Conservation (phyloP, 2,113 vertebrate genomes). For the Peromyscus polionotus region DNA sequence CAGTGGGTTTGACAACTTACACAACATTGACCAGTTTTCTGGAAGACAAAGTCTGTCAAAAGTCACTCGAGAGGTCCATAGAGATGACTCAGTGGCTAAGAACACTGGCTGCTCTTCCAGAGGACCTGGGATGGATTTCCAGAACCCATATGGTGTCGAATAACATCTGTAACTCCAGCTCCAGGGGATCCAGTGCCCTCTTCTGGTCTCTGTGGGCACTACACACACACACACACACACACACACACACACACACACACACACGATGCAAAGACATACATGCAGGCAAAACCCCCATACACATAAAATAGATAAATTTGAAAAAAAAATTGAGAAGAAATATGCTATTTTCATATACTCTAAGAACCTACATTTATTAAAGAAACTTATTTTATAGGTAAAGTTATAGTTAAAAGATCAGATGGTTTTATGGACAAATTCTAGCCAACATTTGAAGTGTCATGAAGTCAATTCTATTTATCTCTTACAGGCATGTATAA, state of each 20-base stretch:
- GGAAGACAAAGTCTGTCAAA: neutral
- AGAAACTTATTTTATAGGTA: too few relatives aligned
- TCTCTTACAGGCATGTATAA: neutral
- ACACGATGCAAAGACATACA: neutral
- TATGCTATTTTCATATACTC: neutral
- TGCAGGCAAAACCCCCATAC: neutral
- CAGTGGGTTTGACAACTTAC: neutral
- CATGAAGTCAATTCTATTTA: neutral
- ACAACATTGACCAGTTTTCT: neutral
- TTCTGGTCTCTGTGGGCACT: neutral
- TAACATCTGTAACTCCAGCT: neutral
- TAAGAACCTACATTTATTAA: too few relatives aligned
- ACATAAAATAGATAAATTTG: neutral
- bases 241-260: neutral
- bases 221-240: neutral
- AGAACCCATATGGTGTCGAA: neutral
- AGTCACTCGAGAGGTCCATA: neutral
- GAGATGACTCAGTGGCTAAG: neutral
- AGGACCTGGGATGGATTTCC: neutral
- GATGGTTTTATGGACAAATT: neutral
- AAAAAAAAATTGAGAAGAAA: neutral
- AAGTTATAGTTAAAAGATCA: neutral
- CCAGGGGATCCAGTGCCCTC: neutral
- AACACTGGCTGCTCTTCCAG: neutral
- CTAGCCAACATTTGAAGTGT: neutral